Conservation (phyloP, 1,140 invertebrate species). For the Atopsyche davidsoni region DNA sequence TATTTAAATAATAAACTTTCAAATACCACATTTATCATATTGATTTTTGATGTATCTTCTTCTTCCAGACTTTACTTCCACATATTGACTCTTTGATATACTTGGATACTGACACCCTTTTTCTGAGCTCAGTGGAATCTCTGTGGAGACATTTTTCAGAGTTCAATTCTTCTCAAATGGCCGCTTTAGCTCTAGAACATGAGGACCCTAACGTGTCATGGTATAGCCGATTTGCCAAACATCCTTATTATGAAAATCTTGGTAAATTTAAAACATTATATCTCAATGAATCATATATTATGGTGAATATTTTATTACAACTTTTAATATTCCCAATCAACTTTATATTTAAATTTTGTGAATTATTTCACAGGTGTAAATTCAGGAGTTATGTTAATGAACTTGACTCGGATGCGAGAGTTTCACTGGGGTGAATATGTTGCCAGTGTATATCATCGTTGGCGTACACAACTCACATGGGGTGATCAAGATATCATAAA, state of each 20-base stretch:
- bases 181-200: conserved; percentile 81
- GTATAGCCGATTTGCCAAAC: conserved; percentile 93
- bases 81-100: conserved; percentile 86
- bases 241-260: conserved; percentile 87
- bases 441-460: conserved; percentile 77
- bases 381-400: conserved; percentile 96
- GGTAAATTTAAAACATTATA: conserved; percentile 47
- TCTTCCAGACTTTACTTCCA: conserved; percentile 61
- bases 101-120: conserved; percentile 87
- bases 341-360: too few species aligned
- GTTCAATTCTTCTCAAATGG: conserved; percentile 84
- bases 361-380: conserved; percentile 68
- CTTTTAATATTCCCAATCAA: too few species aligned
- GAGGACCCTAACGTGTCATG: conserved; percentile 88
- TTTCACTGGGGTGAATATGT: conserved; percentile 83
- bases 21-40: conserved; percentile 1
- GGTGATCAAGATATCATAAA: conserved; percentile 98
- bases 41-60: conserved; percentile 11
- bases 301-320: too few species aligned
- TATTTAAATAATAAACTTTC: not conserved
- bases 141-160: conserved; percentile 77
- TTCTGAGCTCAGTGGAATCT: conserved; percentile 72
- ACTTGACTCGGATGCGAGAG: conserved; percentile 82
- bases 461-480: conserved; percentile 84
- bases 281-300: not conserved